Conservation (phyloP, 2,797 vertebrate genomes). For the Thaleichthys pacificus region DNA sequence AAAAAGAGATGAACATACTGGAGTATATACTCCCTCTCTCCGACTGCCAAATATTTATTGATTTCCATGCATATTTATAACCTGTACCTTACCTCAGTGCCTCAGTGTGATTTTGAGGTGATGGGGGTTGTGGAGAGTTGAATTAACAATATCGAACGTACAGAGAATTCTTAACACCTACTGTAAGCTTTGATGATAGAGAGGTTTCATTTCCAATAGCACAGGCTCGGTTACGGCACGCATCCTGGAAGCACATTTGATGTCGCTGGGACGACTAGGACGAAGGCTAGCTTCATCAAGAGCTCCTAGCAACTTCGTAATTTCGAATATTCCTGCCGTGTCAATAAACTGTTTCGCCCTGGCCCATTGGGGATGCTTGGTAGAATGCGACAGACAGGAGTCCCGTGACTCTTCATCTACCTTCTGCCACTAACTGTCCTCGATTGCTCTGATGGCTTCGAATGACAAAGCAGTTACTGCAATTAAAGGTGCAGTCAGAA, state of each 20-base stretch:
- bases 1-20: constrained; percentile 71
- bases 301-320: neutral
- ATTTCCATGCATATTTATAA: constrained; percentile 77
- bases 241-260: constrained; percentile 5
- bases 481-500: neutral
- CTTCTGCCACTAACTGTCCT: constrained; percentile 64
- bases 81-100: constrained; percentile 43
- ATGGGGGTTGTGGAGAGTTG: constrained; percentile 53
- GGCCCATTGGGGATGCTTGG: constrained; percentile 31
- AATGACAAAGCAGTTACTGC: constrained; percentile 4
- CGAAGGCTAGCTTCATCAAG: neutral
- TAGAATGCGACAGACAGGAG: constrained; percentile 57
- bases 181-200: constrained; percentile 54
- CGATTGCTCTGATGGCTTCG: constrained; percentile 56
- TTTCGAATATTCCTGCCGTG: constrained; percentile 37
- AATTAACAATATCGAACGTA: constrained; percentile 61
- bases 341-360: constrained; percentile 51
- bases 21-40: constrained; percentile 55
- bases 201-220: constrained; percentile 42
- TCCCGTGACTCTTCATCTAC: constrained; percentile 64
- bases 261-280: constrained; percentile 4
- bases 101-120: constrained; percentile 58
- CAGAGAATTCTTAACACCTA: constrained; percentile 45
- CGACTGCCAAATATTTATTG: constrained; percentile 68
- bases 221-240: constrained; percentile 15